A percentile compares a stretch with the other conserved stretches of the same genome.
phyloP scores from a whole-genome alignment of 2,888 invertebrate genomes.

The Heliconius hortense region DNA sequence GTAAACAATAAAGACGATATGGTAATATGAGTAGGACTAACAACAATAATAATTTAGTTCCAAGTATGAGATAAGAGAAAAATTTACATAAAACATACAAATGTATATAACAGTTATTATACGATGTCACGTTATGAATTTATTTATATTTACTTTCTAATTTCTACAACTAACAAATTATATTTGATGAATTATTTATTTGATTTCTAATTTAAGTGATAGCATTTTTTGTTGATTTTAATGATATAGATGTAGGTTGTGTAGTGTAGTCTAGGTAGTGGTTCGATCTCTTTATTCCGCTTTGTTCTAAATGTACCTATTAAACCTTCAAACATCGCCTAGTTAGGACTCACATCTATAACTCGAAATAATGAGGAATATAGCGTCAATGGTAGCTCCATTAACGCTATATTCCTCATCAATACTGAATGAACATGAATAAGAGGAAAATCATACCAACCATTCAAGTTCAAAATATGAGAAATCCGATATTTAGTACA shows the following conservation, averaged over 20 bases:
- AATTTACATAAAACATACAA: background rate
- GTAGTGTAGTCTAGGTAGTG: too few species aligned
- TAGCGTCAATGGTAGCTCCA: background rate
- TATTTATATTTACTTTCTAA: conserved; percentile 5
- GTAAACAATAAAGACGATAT: conserved; percentile 8
- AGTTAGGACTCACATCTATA: background rate
- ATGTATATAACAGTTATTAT: background rate
- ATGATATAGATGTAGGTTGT: too few species aligned
- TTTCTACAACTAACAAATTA: background rate
- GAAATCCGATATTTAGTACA: background rate
- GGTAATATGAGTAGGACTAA: conserved; percentile 6
- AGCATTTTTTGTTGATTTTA: background rate
- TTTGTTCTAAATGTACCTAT: background rate
- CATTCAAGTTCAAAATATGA: background rate
- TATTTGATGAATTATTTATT: background rate
- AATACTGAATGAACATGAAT: conserved; percentile 2
- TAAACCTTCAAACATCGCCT: background rate
- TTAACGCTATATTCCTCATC: too few species aligned
- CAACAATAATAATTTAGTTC: background rate
- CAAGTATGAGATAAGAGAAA: conserved; percentile 2
- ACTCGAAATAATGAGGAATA: background rate
- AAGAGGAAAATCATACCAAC: background rate
- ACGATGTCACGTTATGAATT: background rate
- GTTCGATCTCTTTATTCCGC: background rate
- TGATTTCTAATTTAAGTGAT: background rate